Conservation (phyloP, 2,797 vertebrate genomes). For the Australoheros facetus region DNA sequence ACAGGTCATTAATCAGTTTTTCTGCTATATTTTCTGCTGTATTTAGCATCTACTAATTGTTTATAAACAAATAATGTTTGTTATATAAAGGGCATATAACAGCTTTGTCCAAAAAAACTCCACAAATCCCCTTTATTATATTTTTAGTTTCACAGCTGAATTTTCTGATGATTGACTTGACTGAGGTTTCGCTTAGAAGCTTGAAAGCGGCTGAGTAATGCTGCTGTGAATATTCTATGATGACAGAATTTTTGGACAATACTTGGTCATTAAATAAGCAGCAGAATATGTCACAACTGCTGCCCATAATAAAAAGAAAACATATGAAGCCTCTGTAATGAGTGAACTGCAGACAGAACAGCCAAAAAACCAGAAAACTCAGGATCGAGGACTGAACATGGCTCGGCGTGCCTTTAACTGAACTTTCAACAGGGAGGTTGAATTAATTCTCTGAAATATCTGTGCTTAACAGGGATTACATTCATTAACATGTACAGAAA, state of each 20-base stretch:
- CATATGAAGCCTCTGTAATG: slow-evolving; percentile 28
- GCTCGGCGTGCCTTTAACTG: slow-evolving; percentile 12
- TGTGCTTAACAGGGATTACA: slow-evolving; percentile 25
- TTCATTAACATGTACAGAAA: slow-evolving; percentile 18
- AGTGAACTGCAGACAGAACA: slow-evolving; percentile 22
- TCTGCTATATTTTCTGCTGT: too few species aligned
- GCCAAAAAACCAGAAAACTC: not conserved
- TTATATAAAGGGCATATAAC: too few species aligned
- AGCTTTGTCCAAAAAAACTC: not conserved
- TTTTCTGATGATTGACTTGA: not conserved
- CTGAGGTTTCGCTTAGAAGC: not conserved
- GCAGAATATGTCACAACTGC: not conserved
- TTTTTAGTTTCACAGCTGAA: not conserved
- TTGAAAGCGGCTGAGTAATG: not conserved
- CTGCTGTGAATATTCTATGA: not conserved
- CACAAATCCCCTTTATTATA: not conserved
- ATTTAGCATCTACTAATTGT: not conserved
- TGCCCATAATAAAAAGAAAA: slow-evolving; percentile 15
- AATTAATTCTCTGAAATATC: slow-evolving; percentile 3
- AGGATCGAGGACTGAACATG: too few species aligned
- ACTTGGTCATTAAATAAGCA: not conserved
- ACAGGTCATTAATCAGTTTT: too few species aligned
- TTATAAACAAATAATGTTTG: not conserved
- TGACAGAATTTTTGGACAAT: not conserved
- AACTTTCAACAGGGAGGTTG: slow-evolving; percentile 16